Base-by-base conservation (phyloP, 2,113 vertebrate genomes). In the Siniperca chuatsi region DNA sequence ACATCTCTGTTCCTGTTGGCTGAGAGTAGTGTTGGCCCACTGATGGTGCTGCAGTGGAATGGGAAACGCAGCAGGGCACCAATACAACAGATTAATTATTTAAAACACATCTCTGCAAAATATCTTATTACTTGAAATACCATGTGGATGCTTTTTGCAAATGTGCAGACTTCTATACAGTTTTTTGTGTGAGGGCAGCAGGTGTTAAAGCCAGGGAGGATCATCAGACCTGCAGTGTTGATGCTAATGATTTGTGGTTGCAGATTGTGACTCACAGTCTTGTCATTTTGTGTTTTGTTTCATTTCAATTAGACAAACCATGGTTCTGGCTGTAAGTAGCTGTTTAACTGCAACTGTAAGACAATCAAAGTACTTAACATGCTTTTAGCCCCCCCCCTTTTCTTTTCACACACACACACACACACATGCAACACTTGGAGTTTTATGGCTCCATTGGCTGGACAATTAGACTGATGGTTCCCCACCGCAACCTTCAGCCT, bases 1-100 rank as follows among this genome's bases (percentile, higher is more conserved):
- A 54, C 65, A 67, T 87, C 60, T 79, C 64, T 55, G 50, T 82
- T 89, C 62, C 75, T 83, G 78, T 83, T 85, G 87, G 86, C 78
- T 88, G 79, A 25, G 72, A 84, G 64, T 90, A 8, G 61, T 71
- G 88, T 85, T 86, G 88, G 72, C 83, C 81, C 71, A 78, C 88
- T 93, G 87, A 86, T 90, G 83, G 33, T 88, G 89, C 91, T 94
- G 93, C 93, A 91, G 88, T 86, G 77, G 79, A 92, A 88, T 62
- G 75, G 86, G 86, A 65, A 84, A 50, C 74, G 52, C 92, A 93
- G 90, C 83, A 85, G 90, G 92, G 86, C 79, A 90, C 82, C 88
- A 75, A 60, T 85, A 85, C 90, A 85, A 23, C 67, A 60, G 74
- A 92, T 93, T 55, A 94, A 94, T 92, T 86, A 95, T 94, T 94